A percentile compares a stretch with the other conserved stretches of the same genome.
Conservation (phyloP, 2,797 vertebrate species). For the Dromococcyx pavoninus region DNA sequence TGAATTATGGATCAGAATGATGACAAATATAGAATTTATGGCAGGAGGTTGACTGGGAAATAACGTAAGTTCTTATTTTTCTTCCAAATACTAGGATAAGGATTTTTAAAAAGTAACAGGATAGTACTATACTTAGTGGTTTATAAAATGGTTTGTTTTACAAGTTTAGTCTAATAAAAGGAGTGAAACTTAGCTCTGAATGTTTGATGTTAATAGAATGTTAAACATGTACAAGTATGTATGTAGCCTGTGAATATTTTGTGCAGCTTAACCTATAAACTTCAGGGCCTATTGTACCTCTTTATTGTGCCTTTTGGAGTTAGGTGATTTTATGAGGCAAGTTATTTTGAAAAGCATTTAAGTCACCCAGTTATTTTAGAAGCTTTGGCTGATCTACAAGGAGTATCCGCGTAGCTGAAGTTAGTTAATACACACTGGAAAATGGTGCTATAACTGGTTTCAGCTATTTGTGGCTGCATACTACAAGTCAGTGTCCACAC, state of each 20-base stretch:
- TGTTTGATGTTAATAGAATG: neutral
- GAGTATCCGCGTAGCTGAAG: neutral
- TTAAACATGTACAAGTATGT: too few species aligned
- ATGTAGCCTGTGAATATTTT: neutral
- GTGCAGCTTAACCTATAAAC: neutral
- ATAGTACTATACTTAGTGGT: neutral
- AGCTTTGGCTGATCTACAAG: neutral
- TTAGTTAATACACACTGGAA: neutral
- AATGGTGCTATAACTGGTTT: neutral
- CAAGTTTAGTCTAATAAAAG: neutral
- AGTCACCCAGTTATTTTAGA: neutral
- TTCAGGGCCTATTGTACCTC: too few species aligned
- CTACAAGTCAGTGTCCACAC: too few species aligned
- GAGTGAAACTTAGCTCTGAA: neutral
- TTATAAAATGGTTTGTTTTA: neutral
- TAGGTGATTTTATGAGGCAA: neutral
- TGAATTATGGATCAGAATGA: neutral
- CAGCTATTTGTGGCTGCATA: too few species aligned
- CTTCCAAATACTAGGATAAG: neutral
- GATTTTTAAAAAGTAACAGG: neutral
- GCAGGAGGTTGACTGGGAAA: neutral
- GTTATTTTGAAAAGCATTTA: neutral
- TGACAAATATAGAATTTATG: neutral
- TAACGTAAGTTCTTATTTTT: neutral
- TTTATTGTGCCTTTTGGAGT: neutral